Conservation (phyloP, 2,888 invertebrate genomes). For the Drosophila subquinaria region DNA sequence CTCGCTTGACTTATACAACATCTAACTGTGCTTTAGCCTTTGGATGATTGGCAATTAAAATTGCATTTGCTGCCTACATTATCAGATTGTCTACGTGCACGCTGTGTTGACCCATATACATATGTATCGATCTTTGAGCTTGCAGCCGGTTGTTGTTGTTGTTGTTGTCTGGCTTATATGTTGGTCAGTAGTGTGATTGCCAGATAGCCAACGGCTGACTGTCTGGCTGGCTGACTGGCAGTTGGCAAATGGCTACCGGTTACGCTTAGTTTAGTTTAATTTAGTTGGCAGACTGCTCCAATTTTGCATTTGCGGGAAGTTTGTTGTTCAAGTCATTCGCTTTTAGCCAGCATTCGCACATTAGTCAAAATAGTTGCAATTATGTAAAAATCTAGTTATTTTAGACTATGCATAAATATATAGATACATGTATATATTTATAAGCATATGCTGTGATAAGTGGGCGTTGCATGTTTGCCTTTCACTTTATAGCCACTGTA, state of each 20-base stretch:
- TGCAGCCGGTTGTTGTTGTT: slow-evolving; percentile 38
- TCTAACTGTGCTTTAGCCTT: slow-evolving; percentile 19
- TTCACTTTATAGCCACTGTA: slow-evolving; percentile 60
- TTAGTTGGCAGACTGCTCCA: slow-evolving; percentile 35
- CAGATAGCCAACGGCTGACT: slow-evolving; percentile 27
- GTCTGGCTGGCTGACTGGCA: too few species aligned
- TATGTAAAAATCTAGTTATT: slow-evolving; percentile 68
- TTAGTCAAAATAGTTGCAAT: slow-evolving; percentile 67
- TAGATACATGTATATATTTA: background rate
- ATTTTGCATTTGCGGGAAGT: slow-evolving; percentile 40
- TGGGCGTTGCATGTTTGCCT: slow-evolving; percentile 76
- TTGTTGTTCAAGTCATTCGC: slow-evolving; percentile 45
- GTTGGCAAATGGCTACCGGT: slow-evolving; percentile 38
- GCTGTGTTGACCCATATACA: slow-evolving; percentile 63
- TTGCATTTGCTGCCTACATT: slow-evolving; percentile 59
- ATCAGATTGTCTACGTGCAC: slow-evolving; percentile 65
- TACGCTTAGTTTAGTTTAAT: slow-evolving; percentile 30
- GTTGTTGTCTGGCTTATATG: slow-evolving; percentile 44
- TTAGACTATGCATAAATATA: slow-evolving; percentile 19
- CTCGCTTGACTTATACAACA: slow-evolving; percentile 44
- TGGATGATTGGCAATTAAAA: slow-evolving; percentile 76
- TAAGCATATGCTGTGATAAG: slow-evolving; percentile 48
- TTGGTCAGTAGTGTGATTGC: slow-evolving; percentile 73
- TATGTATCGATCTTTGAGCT: slow-evolving; percentile 48
- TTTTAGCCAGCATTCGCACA: slow-evolving; percentile 47